phyloP scores from a whole-genome alignment of 1,140 invertebrate species.

The Drosophila guanche region DNA sequence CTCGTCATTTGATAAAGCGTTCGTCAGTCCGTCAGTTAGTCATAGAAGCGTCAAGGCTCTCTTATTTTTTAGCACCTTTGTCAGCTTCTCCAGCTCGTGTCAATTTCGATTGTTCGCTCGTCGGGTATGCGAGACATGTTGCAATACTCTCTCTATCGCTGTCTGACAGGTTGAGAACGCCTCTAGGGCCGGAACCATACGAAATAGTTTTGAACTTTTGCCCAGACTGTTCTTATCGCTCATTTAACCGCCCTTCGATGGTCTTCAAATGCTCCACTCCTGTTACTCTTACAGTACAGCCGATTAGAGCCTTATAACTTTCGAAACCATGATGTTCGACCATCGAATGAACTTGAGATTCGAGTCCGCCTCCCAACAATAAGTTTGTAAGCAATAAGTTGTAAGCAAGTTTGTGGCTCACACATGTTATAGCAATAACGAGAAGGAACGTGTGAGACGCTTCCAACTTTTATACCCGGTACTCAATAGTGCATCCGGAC shows the following conservation, averaged over 20 bases:
- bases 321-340: conserved; percentile 34
- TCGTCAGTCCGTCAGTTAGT: conserved; percentile 26
- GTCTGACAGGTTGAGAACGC: conserved; percentile 27
- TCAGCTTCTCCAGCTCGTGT: conserved; percentile 49
- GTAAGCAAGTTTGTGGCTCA: too few relatives aligned
- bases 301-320: conserved; percentile 42
- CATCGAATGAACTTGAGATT: conserved; percentile 10
- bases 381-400: conserved; percentile 34
- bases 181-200: conserved; percentile 16
- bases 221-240: conserved; percentile 22
- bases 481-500: too few relatives aligned
- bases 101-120: conserved; percentile 43
- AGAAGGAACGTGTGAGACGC: too few relatives aligned
- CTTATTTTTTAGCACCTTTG: conserved; percentile 57
- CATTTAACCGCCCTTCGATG: conserved; percentile 32
- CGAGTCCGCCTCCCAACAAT: conserved; percentile 2
- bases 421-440: conserved; percentile 32
- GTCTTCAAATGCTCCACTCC: conserved; percentile 20
- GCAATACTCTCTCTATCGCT: conserved; percentile 34
- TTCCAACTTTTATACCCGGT: too few relatives aligned
- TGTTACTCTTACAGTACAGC: conserved; percentile 31
- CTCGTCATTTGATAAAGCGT: conserved; percentile 45
- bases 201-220: conserved; percentile 41
- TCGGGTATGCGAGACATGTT: conserved; percentile 34
- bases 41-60: conserved; percentile 46